Percentiles rank a stretch among this genome's conserved stretches.
Evolutionary conservation across 1,140 invertebrate genomes (phyloP).

Genomic region (Lasaia peninsularis): DNA sequence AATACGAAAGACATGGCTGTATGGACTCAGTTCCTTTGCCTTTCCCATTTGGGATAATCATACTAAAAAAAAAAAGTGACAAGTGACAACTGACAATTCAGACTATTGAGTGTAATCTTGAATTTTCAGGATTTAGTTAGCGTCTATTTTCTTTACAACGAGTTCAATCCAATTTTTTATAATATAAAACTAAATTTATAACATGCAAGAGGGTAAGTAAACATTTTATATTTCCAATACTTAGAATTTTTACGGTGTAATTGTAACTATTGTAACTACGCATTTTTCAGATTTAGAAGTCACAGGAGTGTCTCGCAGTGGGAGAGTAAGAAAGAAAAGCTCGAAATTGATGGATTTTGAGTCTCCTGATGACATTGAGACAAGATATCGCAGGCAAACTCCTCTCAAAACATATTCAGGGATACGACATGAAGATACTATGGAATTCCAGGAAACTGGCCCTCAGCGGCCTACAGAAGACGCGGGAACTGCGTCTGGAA

Average conservation of each 20-base stretch:
- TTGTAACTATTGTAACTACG: background rate
- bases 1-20: too few species aligned
- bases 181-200: background rate
- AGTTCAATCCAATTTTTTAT: too few species aligned
- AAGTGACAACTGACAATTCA: too few species aligned
- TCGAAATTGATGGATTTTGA: conserved; percentile 96
- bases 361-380: conserved; percentile 87
- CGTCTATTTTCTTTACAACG: background rate
- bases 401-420: conserved; percentile 41
- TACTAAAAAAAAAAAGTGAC: too few species aligned
- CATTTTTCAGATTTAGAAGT: conserved; percentile 84
- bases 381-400: conserved; percentile 65
- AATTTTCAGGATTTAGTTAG: background rate
- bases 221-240: background rate
- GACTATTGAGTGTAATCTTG: too few species aligned
- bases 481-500: conserved; percentile 70
- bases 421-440: conserved; percentile 43
- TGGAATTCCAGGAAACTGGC: conserved; percentile 36
- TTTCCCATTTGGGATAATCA: too few species aligned
- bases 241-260: background rate
- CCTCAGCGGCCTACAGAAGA: conserved; percentile 50
- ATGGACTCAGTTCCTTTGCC: too few species aligned
- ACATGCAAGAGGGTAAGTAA: conserved; percentile 49
- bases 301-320: conserved; percentile 90
- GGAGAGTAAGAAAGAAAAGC: conserved; percentile 94